Evolutionary conservation across 2,888 invertebrate species (phyloP), one percentile per base, ranked within the genome.

Genomic region (Epinotia bilunana): DNA sequence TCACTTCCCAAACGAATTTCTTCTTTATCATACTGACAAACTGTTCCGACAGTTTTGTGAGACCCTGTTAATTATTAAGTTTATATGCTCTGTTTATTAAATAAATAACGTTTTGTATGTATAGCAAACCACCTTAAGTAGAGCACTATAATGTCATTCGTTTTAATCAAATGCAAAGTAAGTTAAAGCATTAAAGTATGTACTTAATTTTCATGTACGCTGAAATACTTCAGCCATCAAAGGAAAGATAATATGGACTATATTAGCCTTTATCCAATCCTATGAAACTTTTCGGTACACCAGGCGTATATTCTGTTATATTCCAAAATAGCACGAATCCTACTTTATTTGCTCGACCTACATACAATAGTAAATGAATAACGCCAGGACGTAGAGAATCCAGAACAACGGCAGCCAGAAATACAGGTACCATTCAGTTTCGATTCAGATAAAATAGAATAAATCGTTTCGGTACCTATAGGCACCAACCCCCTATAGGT

Each of bases 311-410:
- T 20, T 58, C 6, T 7, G n/a, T 13, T 33, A 13, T 2, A n/a
- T 46, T 60, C 20, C 6, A 69, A 28, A 69, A 69, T 60, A 46
- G 46, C 23, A 69, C 68, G 57, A 46, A 60, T 60, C 46, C 5
- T 43, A 23, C 23, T 16, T 46, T 69, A 69, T 69, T 69, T 69
- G 46, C 46, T 28, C 69, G n/a, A 46, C 11, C 23, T 16, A 46
- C 23, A 60, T 16, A 46, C 23, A 60, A 46, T 33, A 28, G 60
- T 62, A 39, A 18, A 43, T 39, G 43, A 60, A n/a, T 39, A 68
- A 43, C 43, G 43, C 43, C n/a, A 20, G 43, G 20, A 20, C 43
- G 43, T 13, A 68, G 58, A 43, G 57, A 68, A 43, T 16, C 33
- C 20, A 58, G 12, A 58, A 33, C 33, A 16, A 39, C 1, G 28